A percentile compares a stretch with the other conserved stretches of the same genome.
Evolutionary conservation across 2,888 invertebrate genomes (phyloP).

Genomic region (Elegia similella): DNA sequence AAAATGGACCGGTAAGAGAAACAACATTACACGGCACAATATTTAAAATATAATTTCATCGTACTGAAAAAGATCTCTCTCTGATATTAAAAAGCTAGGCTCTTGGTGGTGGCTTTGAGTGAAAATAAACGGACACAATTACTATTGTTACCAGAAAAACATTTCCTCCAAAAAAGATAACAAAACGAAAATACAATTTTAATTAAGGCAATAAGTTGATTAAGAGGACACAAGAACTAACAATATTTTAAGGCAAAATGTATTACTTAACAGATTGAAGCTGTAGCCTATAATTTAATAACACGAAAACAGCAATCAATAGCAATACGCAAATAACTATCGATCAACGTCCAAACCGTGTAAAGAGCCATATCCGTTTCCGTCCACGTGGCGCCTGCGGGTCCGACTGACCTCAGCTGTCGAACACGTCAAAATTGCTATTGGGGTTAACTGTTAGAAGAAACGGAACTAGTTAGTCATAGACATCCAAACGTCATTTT

Average conservation of each 20-base stretch:
- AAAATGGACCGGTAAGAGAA: not conserved
- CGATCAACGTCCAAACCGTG: conserved; percentile 45
- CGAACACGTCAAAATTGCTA: conserved; percentile 35
- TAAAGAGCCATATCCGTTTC: conserved; percentile 55
- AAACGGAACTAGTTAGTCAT: conserved; percentile 18
- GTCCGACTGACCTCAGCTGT: conserved; percentile 36
- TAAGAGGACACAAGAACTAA: too few species aligned
- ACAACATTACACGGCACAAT: too few species aligned
- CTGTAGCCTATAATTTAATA: not conserved
- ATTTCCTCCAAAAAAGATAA: too few species aligned
- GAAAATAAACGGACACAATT: too few species aligned
- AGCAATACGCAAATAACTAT: conserved; percentile 39
- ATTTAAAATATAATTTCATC: too few species aligned
- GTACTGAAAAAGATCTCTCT: too few species aligned
- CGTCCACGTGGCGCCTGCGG: conserved; percentile 31
- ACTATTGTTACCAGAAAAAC: too few species aligned
- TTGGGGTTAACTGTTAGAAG: conserved; percentile 22
- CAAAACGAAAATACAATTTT: too few species aligned
- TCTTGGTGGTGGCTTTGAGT: too few species aligned
- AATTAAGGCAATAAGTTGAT: too few species aligned
- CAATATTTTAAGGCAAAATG: not conserved
- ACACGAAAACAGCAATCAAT: conserved; percentile 6
- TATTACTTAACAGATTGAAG: not conserved
- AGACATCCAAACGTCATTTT: not conserved
- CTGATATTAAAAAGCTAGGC: too few species aligned